Evolutionary conservation across 2,797 vertebrate species (phyloP).

Genomic region (Delichon dasypus): DNA sequence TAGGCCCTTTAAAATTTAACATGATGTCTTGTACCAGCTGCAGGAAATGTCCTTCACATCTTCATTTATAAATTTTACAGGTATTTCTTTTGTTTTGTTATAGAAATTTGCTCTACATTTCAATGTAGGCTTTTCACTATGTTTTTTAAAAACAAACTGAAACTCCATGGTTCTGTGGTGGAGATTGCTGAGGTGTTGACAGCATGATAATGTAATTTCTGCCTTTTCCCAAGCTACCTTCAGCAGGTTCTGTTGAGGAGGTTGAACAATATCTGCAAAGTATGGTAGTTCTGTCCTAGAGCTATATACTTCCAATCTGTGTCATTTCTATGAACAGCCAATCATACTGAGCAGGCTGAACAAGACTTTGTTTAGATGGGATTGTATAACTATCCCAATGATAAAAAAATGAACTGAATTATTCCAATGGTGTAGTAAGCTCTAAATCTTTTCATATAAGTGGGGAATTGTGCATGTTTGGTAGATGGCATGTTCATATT

Average conservation of each 20-base stretch:
- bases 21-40: constrained; percentile 35
- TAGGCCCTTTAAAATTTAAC: constrained; percentile 59
- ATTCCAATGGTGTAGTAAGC: not conserved
- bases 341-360: not conserved
- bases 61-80: constrained; percentile 27
- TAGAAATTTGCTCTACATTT: not conserved
- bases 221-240: not conserved
- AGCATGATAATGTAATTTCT: not conserved
- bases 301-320: not conserved
- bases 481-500: not conserved
- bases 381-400: not conserved
- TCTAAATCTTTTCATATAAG: not conserved
- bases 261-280: not conserved
- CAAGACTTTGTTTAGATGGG: not conserved
- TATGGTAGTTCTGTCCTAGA: not conserved
- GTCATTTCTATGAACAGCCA: not conserved
- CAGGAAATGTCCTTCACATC: constrained; percentile 39
- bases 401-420: not conserved
- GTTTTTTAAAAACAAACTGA: not conserved
- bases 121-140: not conserved
- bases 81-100: constrained; percentile 18
- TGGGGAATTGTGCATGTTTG: not conserved
- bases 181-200: not conserved
- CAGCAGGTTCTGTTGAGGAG: not conserved
- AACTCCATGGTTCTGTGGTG: not conserved